Base-by-base conservation (phyloP, 2,113 vertebrate species). In the Chionodraco myersi region DNA sequence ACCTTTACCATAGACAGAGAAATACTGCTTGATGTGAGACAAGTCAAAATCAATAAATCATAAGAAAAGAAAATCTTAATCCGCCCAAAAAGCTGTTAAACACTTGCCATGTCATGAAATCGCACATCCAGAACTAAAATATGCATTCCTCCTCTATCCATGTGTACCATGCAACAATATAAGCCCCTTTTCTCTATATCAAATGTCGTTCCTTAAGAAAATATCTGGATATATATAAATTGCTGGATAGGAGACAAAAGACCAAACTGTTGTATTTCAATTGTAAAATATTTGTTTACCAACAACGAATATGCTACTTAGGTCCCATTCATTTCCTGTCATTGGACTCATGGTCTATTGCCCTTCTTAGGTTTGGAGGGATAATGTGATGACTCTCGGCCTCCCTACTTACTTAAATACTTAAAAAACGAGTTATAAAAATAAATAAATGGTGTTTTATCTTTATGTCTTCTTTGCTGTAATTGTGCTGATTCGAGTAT, bases 281-380 rank as follows among this genome's bases (percentile, higher is more conserved):
- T 93, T 94, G 89, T 94, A 92, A 86, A 83, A 52, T 87, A 91
- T 94, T 92, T 74, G 21, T 16, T 3, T 11, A 88, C 86, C 77
- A 1, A 0, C 88, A 92, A 93, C 89, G 86, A 54, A 93, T 90
- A 92, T 92, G 13, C 90, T 61, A 66, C 75, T 26, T 63, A 16
- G 18, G 16, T 63, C 1, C 88, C 89, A 94, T 93, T 94, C 91
- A 94, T 93, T 94, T 88, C 85, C 91, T 89, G 92, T 91, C 92
- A 95, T 91, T 95, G 89, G 92, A 94, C 85, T 90, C 90, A 94
- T 34, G 93, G 93, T 94, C 89, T 90, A 94, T 88, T 90, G 93
- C 94, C 90, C 92, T 93, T 88, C 94, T 95, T 92, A 92, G 91
- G 87, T 86, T 92, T 93, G 93, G 89, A 94, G 91, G 94, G 93